Evolutionary conservation across 1,140 invertebrate species (phyloP).

Genomic region (Dendroctonus ponderosae): DNA sequence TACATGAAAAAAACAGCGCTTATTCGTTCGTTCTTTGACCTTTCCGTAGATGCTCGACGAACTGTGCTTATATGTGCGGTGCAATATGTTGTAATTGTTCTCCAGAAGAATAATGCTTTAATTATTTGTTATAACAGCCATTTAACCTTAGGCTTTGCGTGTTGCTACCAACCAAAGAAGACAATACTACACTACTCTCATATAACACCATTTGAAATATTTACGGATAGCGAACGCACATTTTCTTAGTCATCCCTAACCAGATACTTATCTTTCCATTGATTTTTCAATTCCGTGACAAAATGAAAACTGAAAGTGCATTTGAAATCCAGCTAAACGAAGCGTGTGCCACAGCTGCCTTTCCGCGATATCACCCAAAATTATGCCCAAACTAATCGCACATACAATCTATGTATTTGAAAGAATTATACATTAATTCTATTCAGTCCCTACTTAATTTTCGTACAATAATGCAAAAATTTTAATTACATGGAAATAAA

Average conservation of each 20-base stretch:
- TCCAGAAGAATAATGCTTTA: conserved; percentile 24
- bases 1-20: conserved; percentile 7
- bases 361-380: conserved; percentile 29
- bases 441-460: conserved; percentile 23
- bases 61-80: conserved; percentile 3
- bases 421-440: conserved; percentile 14
- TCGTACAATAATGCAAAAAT: conserved; percentile 11
- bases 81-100: conserved; percentile 27
- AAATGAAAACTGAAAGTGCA: conserved; percentile 11
- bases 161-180: not conserved
- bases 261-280: too few species aligned
- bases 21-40: conserved; percentile 26
- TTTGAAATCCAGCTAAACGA: not conserved
- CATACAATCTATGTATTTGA: conserved; percentile 21
- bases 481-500: not conserved
- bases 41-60: conserved; percentile 25
- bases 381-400: conserved; percentile 22
- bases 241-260: too few species aligned
- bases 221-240: too few species aligned
- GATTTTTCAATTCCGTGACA: conserved; percentile 10
- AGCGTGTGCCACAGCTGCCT: conserved; percentile 23
- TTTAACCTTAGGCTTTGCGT: not conserved
- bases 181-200: too few species aligned
- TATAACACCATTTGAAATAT: too few species aligned
- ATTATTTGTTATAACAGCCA: conserved; percentile 8